Evolutionary conservation across 1,140 invertebrate species (phyloP), one percentile per base, ranked within the genome.

Genomic region (Phenacoccus solenopsis): DNA sequence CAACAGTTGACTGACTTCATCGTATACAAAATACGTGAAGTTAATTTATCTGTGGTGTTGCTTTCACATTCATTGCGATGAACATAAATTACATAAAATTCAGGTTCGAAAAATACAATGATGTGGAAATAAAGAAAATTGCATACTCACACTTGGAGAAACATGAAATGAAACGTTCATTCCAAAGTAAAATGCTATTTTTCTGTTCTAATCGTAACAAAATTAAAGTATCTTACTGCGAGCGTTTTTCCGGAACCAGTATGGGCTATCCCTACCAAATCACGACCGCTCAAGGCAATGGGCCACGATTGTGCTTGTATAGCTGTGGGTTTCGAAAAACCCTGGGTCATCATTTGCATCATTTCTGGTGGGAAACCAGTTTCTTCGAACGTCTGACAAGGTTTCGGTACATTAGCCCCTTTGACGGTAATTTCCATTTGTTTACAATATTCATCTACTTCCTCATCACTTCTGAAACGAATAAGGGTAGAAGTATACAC

Each of bases 181-280:
- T n/a, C n/a, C n/a, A n/a, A n/a, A n/a, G n/a, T n/a, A 38, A 38
- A 38, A 38, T 38, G n/a, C 9, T 38, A n/a, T 38, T 38, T 10
- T 38, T 10, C 32, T 10, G 32, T 38, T 38, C 32, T 38, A n/a
- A 38, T n/a, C n/a, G 9, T n/a, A 38, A 10, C 32, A 38, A 38
- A 64, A 64, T 24, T 10, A 64, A 64, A 16, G 2, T 5, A 64
- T 73, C 78, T 76, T 76, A 82, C 81, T 10, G 91, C 91, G 1
- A 96, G 78, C 3, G 93, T 95, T 80, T 96, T 95, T 56, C 93
- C 93, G 38, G 92, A 95, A 28, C 93, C 93, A n/a, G 94, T 96
- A 71, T 94, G 94, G 57, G 96, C 96, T 74, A 98, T 97, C 30
- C 94, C 95, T 2, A 96, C 91, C 85, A 97, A 87, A 80, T 98